Evolutionary conservation across 2,888 invertebrate species (phyloP), one percentile per base, ranked within the genome.

Genomic region (Caradrina clavipalpis): DNA sequence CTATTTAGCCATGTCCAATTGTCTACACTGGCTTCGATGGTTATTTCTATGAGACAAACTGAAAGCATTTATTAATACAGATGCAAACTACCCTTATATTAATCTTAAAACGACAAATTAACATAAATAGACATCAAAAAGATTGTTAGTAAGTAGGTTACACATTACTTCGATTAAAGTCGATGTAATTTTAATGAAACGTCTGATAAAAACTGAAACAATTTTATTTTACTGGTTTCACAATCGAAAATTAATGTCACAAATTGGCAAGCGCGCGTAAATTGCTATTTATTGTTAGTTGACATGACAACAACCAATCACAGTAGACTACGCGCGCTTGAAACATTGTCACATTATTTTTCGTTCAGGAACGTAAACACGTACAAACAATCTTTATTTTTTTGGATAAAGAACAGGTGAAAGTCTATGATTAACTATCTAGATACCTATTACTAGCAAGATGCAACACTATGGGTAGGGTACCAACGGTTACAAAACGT

Each of bases 361-460:
- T 45, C 45, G 45, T 45, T 45, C 5, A 11, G 5, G 17, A 45
- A 13, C 15, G 15, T 15, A 45, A 45, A 51, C 8, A 17, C n/a
- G 0, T 0, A 45, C 8, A 21, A 45, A 17, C 15, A 10, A 39
- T 31, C 15, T n/a, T 17, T 47, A 42, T 42, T 1, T 42, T 42
- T 13, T 42, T 42, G 42, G 42, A 42, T 13, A 42, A 42, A 42
- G 15, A 76, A 49, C 74, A 45, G 59, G 77, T 71, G 59, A 42
- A 51, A 42, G 19, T 31, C 49, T 75, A 72, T 60, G 11, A 59
- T 53, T 26, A 26, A 62, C 75, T 86, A 80, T 67, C 53, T 78
- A 76, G 65, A 77, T 80, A 17, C 45, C 45, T 82, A 86, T 73
- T 59, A 68, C 79, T 77, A 78, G 59, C 59, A 78, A 73, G 55